These are phyloP conservation scores for Mungos mungo DNA, from an alignment of 2,113 vertebrate genomes.

Conservation along the genomic window DNA sequence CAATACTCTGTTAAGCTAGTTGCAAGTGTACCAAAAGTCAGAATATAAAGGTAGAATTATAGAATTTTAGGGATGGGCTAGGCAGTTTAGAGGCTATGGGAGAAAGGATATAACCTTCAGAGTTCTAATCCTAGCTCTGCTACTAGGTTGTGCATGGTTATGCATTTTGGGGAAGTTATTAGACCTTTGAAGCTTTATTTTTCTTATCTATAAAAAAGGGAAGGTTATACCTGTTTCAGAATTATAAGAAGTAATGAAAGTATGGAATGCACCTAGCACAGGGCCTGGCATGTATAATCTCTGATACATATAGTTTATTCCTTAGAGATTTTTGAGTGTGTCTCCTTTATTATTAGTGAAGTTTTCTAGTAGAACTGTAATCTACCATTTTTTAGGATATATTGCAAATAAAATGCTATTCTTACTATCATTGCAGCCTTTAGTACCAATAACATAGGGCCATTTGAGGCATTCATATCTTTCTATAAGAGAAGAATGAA, in stretches of 20 bases:
- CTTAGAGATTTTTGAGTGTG: slow-evolving; percentile 10
- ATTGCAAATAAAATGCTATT: slow-evolving; percentile 8
- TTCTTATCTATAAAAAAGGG: not conserved
- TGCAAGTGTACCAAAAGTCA: not conserved
- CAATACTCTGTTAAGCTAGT: not conserved
- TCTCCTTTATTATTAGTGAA: slow-evolving; percentile 37
- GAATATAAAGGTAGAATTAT: not conserved
- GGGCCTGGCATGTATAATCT: not conserved
- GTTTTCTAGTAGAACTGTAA: not conserved
- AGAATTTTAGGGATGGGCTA: not conserved
- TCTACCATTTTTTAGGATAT: not conserved
- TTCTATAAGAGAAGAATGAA: not conserved
- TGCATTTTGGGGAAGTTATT: not conserved
- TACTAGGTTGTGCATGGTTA: not conserved
- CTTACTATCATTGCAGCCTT: not conserved
- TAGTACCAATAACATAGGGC: not conserved
- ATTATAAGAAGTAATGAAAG: not conserved
- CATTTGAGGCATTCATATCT: not conserved
- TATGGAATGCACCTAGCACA: not conserved
- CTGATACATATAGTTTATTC: not conserved
- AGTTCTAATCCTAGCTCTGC: not conserved
- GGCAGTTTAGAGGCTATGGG: not conserved
- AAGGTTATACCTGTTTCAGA: not conserved
- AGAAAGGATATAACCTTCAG: not conserved
- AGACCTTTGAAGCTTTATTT: not conserved